A percentile compares a stretch with the other conserved stretches of the same genome.
phyloP scores from a whole-genome alignment of 1,140 invertebrate species.

The Pseudomyrmex gracilis region DNA sequence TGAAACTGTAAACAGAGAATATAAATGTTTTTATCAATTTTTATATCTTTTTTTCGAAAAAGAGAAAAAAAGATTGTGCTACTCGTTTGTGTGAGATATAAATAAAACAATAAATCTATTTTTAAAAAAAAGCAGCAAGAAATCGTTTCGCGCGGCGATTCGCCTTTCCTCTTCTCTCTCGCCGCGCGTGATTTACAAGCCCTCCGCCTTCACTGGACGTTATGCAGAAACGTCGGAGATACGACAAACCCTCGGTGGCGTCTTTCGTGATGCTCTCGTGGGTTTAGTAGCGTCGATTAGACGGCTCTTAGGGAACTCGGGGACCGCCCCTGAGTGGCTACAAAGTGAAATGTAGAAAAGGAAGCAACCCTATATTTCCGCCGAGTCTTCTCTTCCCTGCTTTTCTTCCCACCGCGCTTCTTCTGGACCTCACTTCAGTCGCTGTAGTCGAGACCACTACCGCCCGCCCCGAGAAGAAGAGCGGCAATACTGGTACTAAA shows the following conservation, averaged over 20 bases:
- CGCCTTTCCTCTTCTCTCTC: constrained; percentile 23
- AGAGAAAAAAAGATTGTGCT: too few relatives aligned
- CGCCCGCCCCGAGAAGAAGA: constrained; percentile 49
- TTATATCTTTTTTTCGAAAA: too few relatives aligned
- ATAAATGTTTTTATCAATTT: too few relatives aligned
- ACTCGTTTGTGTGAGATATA: too few relatives aligned
- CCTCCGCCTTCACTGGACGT: constrained; percentile 59
- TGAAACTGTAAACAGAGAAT: too few relatives aligned
- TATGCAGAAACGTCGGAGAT: constrained; percentile 67
- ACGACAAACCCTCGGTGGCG: constrained; percentile 42
- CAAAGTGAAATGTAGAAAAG: constrained; percentile 70
- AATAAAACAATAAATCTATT: neutral
- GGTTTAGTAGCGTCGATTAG: constrained; percentile 76
- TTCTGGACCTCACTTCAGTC: neutral
- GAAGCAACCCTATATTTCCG: constrained; percentile 32
- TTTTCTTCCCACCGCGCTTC: neutral
- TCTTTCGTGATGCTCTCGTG: constrained; percentile 65
- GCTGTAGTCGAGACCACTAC: constrained; percentile 31
- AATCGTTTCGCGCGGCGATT: neutral
- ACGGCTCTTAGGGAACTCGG: constrained; percentile 67
- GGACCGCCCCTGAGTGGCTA: constrained; percentile 65
- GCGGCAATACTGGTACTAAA: constrained; percentile 66
- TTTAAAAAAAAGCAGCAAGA: neutral
- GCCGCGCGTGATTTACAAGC: constrained; percentile 58
- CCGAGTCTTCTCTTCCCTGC: neutral